Evolutionary conservation across 2,113 vertebrate genomes (phyloP), one percentile per base, ranked within the genome.

Genomic region (Catharus bicknelli): DNA sequence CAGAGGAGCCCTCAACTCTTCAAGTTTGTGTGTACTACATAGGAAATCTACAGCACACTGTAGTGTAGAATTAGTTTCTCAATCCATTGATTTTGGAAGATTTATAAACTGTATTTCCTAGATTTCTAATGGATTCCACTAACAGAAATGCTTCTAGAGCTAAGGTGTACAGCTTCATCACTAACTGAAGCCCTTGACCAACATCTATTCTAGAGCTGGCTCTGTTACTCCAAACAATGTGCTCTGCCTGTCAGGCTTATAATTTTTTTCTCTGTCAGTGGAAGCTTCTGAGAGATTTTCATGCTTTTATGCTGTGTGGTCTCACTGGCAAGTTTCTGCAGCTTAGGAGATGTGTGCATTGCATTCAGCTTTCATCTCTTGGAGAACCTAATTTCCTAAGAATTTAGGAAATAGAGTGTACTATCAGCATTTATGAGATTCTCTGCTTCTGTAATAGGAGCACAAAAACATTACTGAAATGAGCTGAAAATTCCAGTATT

Each of bases 231-330:
- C 73, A 30, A 75, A 43, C 18, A 27, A 8, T 45, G n/a, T 72
- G 30, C 82, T 63, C 59, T 93, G n/a, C 32, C 23, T 72, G 16
- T 72, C 32, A 63, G 23, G 12, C 16, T 78, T 91, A 36, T 9
- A 0, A 3, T 63, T 87, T 86, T 51, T 86, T 57, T 36, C n/a
- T 45, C 9, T 42, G 1, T 69, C 0, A 0, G 19, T 73, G 40
- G 86, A 88, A 88, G 62, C 27, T 57, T 29, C 34, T 43, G 30
- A 53, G n/a, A 47, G 19, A 38, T 55, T 76, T 78, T 83, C 19
- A 2, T 10, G 8, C 19, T 89, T 11, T 81, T 36, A 7, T 1
- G 13, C 30, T 61, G 21, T 58, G 30, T 55, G 16, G 48, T 93
- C 34, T 83, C 48, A 32, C 32, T 61, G 62, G n/a, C n/a, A 62